These are phyloP conservation scores for Dendrolimus kikuchii DNA, from an alignment of 1,140 invertebrate genomes.

Conservation along the genomic window DNA sequence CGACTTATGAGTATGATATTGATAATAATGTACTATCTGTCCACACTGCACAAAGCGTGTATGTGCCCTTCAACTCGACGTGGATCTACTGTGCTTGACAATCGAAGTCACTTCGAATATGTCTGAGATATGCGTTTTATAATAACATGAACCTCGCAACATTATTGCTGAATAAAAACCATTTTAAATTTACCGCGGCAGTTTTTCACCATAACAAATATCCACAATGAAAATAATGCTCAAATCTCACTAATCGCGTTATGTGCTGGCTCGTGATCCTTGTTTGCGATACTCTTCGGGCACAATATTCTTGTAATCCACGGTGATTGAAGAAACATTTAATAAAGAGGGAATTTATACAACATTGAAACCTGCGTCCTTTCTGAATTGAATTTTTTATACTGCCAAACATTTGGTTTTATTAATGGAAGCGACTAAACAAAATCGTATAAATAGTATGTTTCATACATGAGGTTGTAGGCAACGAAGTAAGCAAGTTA, in stretches of 20 bases:
- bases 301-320: conserved; percentile 15
- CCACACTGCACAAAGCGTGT: no score
- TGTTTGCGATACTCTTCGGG: conserved; percentile 9
- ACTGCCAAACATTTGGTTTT: conserved; percentile 30
- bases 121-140: no score
- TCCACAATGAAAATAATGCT: conserved; percentile 10
- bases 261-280: conserved; percentile 11
- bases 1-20: conserved; percentile 15
- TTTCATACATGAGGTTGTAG: conserved; percentile 51
- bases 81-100: no score
- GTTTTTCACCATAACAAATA: conserved; percentile 20
- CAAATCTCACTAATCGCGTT: conserved; percentile 11
- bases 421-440: conserved; percentile 52
- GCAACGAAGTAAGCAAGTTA: conserved; percentile 50
- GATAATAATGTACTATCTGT: conserved; percentile 4
- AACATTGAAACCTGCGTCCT: conserved; percentile 9
- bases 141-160: no score
- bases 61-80: no score
- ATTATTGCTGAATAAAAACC: not conserved
- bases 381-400: conserved; percentile 32
- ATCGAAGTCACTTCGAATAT: no score
- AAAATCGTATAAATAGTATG: conserved; percentile 58
- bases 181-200: conserved; percentile 19
- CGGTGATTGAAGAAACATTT: conserved; percentile 7
- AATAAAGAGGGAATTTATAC: conserved; percentile 19